phyloP scores from a whole-genome alignment of 23 tunicate species.

The Trididemnum nubilum region DNA sequence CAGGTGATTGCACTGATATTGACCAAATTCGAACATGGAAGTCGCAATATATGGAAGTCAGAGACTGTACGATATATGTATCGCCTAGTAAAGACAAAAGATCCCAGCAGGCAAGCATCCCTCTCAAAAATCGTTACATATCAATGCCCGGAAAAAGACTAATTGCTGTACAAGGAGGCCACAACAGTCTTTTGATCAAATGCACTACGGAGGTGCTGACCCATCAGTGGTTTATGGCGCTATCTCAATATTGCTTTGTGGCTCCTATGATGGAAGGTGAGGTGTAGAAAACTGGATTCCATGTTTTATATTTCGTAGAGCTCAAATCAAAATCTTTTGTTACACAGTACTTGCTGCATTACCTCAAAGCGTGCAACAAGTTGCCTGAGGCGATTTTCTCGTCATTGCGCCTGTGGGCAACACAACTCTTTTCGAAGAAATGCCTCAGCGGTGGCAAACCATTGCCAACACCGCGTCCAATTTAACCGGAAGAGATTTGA shows the following conservation, averaged over 20 bases:
- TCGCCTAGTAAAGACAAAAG: conserved; percentile 17
- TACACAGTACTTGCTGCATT: too few relatives aligned
- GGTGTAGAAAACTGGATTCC: too few relatives aligned
- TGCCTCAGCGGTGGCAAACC: too few relatives aligned
- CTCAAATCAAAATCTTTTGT: not conserved
- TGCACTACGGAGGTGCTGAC: conserved; percentile 27
- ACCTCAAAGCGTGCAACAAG: too few relatives aligned
- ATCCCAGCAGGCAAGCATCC: not conserved
- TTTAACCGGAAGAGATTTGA: too few relatives aligned
- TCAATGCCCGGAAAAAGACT: conserved; percentile 32
- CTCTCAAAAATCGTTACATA: conserved; percentile 22
- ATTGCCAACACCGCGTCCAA: too few relatives aligned
- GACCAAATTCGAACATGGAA: conserved; percentile 36
- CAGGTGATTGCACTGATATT: conserved; percentile 25
- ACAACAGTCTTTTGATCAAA: conserved; percentile 1
- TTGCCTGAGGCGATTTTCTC: too few relatives aligned
- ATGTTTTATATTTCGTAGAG: not conserved
- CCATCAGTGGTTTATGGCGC: conserved; percentile 39
- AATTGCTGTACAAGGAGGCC: conserved; percentile 30
- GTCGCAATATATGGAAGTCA: conserved; percentile 29
- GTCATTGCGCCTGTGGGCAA: too few relatives aligned
- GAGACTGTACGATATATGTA: not conserved
- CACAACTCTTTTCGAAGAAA: too few relatives aligned
- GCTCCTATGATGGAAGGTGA: conserved; percentile 67
- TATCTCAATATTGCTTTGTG: conserved; percentile 51